Evolutionary conservation across 2,888 invertebrate species (phyloP).

Genomic region (Capitulum mitella): DNA sequence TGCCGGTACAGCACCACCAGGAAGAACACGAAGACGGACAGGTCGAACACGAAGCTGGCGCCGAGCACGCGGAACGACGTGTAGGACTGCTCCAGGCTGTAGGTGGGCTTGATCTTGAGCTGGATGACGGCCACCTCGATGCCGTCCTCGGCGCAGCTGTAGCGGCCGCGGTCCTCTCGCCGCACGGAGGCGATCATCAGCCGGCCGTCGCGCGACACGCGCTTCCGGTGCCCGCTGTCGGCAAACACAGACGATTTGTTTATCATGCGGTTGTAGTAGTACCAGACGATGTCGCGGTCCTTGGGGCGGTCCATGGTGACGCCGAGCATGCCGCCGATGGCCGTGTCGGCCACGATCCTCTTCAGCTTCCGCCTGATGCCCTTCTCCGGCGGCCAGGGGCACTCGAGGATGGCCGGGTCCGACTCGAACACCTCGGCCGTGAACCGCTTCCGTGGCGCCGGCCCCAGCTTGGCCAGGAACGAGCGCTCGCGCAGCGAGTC

Average conservation of each 20-base stretch:
- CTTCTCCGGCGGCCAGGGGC: conserved; percentile 4
- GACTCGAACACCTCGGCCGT: not conserved
- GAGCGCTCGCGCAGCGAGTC: conserved; percentile 2
- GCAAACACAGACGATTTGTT: not conserved
- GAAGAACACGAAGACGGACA: not conserved
- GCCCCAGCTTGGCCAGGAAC: conserved; percentile 15
- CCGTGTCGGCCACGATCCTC: not conserved
- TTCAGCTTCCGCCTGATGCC: not conserved
- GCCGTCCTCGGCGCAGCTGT: conserved; percentile 25
- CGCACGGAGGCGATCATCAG: conserved; percentile 17
- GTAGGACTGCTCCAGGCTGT: not conserved
- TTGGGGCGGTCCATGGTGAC: not conserved
- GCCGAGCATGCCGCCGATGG: not conserved
- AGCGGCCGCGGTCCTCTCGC: conserved; percentile 12
- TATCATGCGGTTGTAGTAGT: not conserved
- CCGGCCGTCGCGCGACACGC: conserved; percentile 12
- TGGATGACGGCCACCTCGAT: conserved; percentile 15
- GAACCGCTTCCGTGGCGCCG: not conserved
- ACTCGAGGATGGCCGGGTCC: conserved; percentile 18
- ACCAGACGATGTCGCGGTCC: conserved; percentile 22
- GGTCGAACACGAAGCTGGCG: not conserved
- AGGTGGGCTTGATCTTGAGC: conserved; percentile 22
- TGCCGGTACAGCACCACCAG: conserved; percentile 19
- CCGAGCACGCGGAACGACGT: conserved; percentile 5
- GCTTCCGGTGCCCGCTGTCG: not conserved